Percentiles rank a stretch among this genome's conserved stretches.
Conservation (phyloP, 2,888 invertebrate species). For the Clivina fossor region DNA sequence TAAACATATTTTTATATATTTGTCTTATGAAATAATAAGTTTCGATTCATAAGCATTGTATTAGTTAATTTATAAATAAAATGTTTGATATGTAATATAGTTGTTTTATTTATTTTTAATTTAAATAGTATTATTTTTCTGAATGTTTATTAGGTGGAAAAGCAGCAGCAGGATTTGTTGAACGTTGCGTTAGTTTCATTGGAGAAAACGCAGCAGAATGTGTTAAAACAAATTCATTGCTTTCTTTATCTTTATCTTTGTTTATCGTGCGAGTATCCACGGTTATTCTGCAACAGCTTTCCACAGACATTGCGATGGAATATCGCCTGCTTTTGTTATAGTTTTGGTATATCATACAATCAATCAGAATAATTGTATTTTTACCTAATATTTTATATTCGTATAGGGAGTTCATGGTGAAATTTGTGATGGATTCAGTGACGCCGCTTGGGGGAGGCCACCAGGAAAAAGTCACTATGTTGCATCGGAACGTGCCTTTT, state of each 20-base stretch:
- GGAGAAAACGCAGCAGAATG: conserved; percentile 90
- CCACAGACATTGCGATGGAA: conserved; percentile 84
- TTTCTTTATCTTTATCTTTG: conserved; percentile 79
- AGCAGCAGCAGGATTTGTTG: conserved; percentile 83
- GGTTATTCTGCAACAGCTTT: conserved; percentile 85
- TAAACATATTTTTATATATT: too few relatives aligned
- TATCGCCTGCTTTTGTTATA: conserved; percentile 80
- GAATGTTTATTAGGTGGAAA: conserved; percentile 76
- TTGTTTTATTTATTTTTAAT: too few relatives aligned
- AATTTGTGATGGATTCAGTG: conserved; percentile 84
- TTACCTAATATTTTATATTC: too few relatives aligned
- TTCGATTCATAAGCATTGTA: too few relatives aligned
- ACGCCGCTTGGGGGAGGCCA: conserved; percentile 72
- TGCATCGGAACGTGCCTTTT: conserved; percentile 81
- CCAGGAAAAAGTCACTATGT: conserved; percentile 75
- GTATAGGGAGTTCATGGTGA: conserved; percentile 73
- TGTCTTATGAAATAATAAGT: too few relatives aligned
- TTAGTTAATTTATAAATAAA: too few relatives aligned
- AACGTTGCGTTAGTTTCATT: conserved; percentile 83
- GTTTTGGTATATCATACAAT: conserved; percentile 72
- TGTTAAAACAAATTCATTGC: conserved; percentile 83
- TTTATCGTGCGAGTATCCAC: conserved; percentile 85
- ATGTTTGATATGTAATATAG: too few relatives aligned
- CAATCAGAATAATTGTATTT: too few relatives aligned
- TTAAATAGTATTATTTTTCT: too few relatives aligned